A percentile compares a stretch with the other conserved stretches of the same genome.
Evolutionary conservation across 2,888 invertebrate species (phyloP).

Genomic region (Drosophila suboccidentalis): DNA sequence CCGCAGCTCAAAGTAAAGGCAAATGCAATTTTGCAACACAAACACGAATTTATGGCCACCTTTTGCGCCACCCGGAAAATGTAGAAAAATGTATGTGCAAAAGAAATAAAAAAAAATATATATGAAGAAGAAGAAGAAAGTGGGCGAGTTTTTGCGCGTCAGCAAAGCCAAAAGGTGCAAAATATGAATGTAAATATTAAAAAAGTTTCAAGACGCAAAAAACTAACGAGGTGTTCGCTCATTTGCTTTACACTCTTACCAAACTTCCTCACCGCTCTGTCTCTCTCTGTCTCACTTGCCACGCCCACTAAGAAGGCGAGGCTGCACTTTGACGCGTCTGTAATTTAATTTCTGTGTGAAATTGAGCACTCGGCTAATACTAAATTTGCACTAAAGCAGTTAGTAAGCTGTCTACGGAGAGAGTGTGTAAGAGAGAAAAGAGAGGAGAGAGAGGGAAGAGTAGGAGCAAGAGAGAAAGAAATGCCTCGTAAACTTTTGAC

Average conservation of each 20-base stretch:
- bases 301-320: slow-evolving; percentile 6
- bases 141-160: slow-evolving; percentile 32
- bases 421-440: slow-evolving; percentile 27
- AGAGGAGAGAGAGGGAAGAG: too few species aligned
- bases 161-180: slow-evolving; percentile 70
- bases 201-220: slow-evolving; percentile 78
- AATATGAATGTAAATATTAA: slow-evolving; percentile 83
- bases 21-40: slow-evolving; percentile 80
- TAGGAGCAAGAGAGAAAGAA: background rate
- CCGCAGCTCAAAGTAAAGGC: slow-evolving; percentile 71
- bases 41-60: slow-evolving; percentile 73
- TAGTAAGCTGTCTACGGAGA: slow-evolving; percentile 47
- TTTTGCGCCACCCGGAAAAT: slow-evolving; percentile 38
- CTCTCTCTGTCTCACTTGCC: slow-evolving; percentile 2
- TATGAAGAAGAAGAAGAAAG: background rate
- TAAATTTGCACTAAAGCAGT: slow-evolving; percentile 79
- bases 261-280: background rate
- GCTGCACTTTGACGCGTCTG: slow-evolving; percentile 70
- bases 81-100: slow-evolving; percentile 8
- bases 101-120: slow-evolving; percentile 8
- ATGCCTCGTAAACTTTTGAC: slow-evolving; percentile 68
- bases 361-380: slow-evolving; percentile 79
- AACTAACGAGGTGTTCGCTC: slow-evolving; percentile 80
- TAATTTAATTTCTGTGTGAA: slow-evolving; percentile 77
- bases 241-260: slow-evolving; percentile 50